phyloP scores from a whole-genome alignment of 92 coral and sea anemone species.

The Actinostola sp. region DNA sequence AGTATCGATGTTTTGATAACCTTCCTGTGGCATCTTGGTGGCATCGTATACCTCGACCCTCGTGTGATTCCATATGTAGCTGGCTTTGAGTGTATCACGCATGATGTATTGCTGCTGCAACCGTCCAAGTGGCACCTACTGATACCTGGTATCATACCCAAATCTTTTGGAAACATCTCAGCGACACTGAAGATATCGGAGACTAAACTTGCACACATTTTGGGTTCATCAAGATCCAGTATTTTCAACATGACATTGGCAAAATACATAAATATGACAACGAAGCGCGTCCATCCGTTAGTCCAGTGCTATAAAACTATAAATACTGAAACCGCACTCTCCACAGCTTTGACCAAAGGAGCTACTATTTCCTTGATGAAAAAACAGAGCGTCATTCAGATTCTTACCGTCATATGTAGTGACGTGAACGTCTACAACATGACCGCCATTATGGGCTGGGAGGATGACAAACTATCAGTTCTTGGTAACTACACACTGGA shows the following conservation, averaged over 20 bases:
- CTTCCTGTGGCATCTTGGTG: constrained; percentile 37
- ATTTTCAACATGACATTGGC: constrained; percentile 49
- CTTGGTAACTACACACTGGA: constrained; percentile 58
- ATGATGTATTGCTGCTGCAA: constrained; percentile 46
- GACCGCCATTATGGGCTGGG: constrained; percentile 65
- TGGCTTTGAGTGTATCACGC: constrained; percentile 37
- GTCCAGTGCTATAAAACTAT: constrained; percentile 32
- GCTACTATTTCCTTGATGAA: constrained; percentile 25
- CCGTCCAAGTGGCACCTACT: constrained; percentile 66
- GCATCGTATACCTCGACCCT: constrained; percentile 37
- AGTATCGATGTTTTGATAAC: constrained; percentile 56
- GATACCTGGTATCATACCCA: constrained; percentile 52
- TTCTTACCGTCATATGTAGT: constrained; percentile 30
- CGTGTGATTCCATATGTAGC: constrained; percentile 24
- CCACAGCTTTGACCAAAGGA: constrained; percentile 37
- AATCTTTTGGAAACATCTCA: constrained; percentile 49
- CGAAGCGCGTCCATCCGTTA: constrained; percentile 31
- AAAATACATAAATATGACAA: constrained; percentile 24
- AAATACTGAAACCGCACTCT: constrained; percentile 17
- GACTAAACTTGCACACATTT: constrained; percentile 47
- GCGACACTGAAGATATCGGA: constrained; percentile 37
- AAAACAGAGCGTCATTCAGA: constrained; percentile 40
- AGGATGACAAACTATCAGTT: constrained; percentile 17
- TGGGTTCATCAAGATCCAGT: constrained; percentile 24
- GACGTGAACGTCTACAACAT: constrained; percentile 49